Evolutionary conservation across 2,113 vertebrate genomes (phyloP).

Genomic region (Notarius lentiginosus): DNA sequence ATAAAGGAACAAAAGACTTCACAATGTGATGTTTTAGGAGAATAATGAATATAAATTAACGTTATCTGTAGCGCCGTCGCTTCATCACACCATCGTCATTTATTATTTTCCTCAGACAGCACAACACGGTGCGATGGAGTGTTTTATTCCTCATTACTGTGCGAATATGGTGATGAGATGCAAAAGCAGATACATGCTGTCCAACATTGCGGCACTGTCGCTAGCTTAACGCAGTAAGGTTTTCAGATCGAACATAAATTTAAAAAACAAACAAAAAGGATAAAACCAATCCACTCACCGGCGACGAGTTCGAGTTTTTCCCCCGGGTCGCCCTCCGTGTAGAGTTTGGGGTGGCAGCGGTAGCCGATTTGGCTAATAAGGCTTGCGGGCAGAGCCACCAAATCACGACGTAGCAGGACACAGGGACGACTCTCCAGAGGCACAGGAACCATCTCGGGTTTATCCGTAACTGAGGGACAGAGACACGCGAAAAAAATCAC

Average conservation of each 20-base stretch:
- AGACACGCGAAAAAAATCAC: background rate
- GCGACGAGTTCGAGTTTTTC: constrained; percentile 97
- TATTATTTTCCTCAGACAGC: background rate
- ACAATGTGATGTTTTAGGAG: background rate
- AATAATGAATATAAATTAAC: no score
- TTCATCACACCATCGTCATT: background rate
- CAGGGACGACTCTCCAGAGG: constrained; percentile 89
- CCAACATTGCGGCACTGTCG: no score
- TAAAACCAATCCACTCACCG: constrained; percentile 68
- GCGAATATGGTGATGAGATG: background rate
- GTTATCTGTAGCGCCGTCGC: no score
- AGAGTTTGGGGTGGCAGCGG: constrained; percentile 98
- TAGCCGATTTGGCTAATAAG: constrained; percentile 98
- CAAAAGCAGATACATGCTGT: no score
- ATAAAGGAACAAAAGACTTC: background rate
- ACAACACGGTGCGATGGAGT: background rate
- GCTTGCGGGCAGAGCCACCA: constrained; percentile 93
- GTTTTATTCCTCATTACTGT: background rate
- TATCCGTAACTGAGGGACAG: constrained; percentile 76
- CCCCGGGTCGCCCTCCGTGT: constrained; percentile 95
- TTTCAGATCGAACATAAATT: background rate
- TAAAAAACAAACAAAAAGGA: background rate
- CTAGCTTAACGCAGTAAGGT: no score
- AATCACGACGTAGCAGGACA: constrained; percentile 91
- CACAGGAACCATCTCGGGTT: constrained; percentile 83